These are phyloP conservation scores for Silurus meridionalis DNA, from an alignment of 2,113 vertebrate species.

Conservation along the genomic window DNA sequence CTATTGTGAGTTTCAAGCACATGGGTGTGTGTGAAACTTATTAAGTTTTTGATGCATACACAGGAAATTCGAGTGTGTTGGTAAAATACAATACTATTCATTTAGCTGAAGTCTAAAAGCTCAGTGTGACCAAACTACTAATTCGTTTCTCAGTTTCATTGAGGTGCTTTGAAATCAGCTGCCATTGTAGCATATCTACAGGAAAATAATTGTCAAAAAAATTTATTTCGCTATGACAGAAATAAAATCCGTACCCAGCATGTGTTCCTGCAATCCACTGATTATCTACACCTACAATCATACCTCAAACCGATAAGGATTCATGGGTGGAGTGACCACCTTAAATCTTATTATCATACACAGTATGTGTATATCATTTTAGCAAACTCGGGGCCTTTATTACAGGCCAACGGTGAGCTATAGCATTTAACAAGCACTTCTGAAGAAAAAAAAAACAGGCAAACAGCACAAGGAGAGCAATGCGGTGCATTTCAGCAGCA, in stretches of 20 bases:
- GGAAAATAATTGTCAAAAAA: too few relatives aligned
- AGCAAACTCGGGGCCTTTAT: neutral
- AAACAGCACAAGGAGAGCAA: neutral
- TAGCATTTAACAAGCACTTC: neutral
- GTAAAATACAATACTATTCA: neutral
- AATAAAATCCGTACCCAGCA: too few relatives aligned
- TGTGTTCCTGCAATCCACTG: neutral
- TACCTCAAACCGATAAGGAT: neutral
- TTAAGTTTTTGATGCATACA: neutral
- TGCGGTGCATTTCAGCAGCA: slow-evolving; percentile 3
- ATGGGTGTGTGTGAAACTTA: neutral
- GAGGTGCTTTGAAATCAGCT: too few relatives aligned
- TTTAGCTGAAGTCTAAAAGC: neutral
- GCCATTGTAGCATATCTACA: too few relatives aligned
- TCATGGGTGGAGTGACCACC: neutral
- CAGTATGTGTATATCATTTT: slow-evolving; percentile 2
- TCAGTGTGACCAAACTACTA: neutral
- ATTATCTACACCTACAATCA: neutral
- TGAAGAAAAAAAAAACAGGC: too few relatives aligned
- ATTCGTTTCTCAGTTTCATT: neutral
- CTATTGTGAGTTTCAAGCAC: neutral
- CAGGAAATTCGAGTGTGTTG: neutral
- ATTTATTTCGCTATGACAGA: neutral
- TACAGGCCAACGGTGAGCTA: neutral
- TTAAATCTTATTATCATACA: neutral